Evolutionary conservation across 2,113 vertebrate genomes (phyloP), one percentile per base, ranked within the genome.

Genomic region (Strix uralensis): DNA sequence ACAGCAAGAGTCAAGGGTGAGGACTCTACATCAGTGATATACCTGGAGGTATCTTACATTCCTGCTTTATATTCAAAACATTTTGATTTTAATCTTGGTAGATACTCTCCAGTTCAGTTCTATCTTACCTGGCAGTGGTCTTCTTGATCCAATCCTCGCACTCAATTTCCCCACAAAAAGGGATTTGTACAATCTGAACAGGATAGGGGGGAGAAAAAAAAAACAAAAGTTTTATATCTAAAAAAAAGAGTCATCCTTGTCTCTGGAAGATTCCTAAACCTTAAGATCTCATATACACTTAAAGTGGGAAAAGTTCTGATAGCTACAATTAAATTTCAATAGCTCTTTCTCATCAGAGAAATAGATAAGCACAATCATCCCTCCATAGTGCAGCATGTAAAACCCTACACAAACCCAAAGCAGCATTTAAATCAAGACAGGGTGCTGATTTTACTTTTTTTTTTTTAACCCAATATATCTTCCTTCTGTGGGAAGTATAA

Each of bases 71-170:
- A 67, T 3, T 34, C 19, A 58, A 54, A 63, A 15, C 7, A 55
- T 67, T 81, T 49, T 71, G 15, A n/a, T 85, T 92, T 87, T 71
- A 10, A 69, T 44, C 16, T 61, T 51, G 21, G 19, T 32, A 88
- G 57, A 42, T 12, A 26, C n/a, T 38, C 10, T 82, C 13, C 11
- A 69, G 14, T 40, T 87, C 25, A 29, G 46, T 55, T 36, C 7
- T 15, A n/a, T 91, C 36, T 97, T 98, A 99, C 99, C 99, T 99
- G 94, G 99, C 98, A 78, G 99, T 99, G 86, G 94, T 99, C 98
- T 99, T 99, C 98, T 99, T 99, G 95, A 99, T 99, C 99, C 99
- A 99, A 59, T 99, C 99, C 95, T 99, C 99, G 0, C 99, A 99
- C 22, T 99, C 98, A 15, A 98, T 99, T 93, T 98, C 98, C 54